Conservation (phyloP, 2,797 vertebrate species). For the Podarcis lilfordi region DNA sequence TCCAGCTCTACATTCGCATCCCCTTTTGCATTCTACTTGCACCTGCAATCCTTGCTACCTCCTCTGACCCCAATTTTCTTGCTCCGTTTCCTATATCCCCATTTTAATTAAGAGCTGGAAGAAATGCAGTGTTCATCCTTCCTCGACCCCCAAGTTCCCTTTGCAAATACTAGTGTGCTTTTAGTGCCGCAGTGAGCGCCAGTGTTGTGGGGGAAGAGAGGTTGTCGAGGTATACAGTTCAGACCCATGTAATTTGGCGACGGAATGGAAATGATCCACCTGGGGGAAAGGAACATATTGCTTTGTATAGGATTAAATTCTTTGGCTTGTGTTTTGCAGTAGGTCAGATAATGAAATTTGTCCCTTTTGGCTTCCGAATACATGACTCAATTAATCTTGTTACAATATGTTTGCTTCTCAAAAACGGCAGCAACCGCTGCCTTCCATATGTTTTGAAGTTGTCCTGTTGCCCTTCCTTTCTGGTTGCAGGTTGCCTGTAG, state of each 20-base stretch:
- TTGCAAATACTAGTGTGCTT: background rate
- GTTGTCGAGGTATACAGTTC: constrained; percentile 6
- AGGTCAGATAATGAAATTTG: constrained; percentile 33
- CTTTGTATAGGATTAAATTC: constrained; percentile 29
- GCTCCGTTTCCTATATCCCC: background rate
- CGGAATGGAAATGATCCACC: constrained; percentile 20
- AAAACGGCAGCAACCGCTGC: constrained; percentile 2
- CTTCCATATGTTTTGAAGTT: constrained; percentile 20
- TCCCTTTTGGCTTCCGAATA: constrained; percentile 35
- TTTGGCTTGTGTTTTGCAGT: constrained; percentile 22
- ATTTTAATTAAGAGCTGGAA: constrained; percentile 15
- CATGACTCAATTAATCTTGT: constrained; percentile 29
- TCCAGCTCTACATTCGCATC: background rate
- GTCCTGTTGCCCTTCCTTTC: constrained; percentile 3
- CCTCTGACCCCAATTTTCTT: constrained; percentile 8
- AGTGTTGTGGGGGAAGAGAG: background rate
- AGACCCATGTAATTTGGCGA: constrained; percentile 16
- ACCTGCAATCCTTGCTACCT: constrained; percentile 3
- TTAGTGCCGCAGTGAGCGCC: background rate
- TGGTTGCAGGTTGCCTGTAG: background rate
- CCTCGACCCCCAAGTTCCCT: constrained; percentile 5
- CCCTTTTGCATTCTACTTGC: background rate
- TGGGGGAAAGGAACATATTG: constrained; percentile 32
- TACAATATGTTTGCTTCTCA: constrained; percentile 30
- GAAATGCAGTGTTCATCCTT: constrained; percentile 1